These are phyloP conservation scores for Etheostoma perlongum DNA, from an alignment of 2,797 vertebrate genomes.

Conservation along the genomic window DNA sequence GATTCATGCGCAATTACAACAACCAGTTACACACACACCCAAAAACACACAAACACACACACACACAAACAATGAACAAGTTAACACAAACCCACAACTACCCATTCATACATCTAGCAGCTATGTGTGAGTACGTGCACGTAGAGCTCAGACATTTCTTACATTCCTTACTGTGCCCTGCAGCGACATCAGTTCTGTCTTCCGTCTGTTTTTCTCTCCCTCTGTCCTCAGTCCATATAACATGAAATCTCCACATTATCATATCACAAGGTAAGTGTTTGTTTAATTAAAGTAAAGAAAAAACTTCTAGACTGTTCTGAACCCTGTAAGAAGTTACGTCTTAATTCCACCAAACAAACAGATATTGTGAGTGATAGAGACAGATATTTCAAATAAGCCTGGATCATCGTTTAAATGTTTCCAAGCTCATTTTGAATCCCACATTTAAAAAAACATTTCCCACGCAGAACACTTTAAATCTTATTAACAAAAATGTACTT, in stretches of 20 bases:
- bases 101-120: constrained; percentile 29
- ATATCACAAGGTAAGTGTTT: neutral
- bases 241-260: neutral
- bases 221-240: neutral
- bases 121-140: constrained; percentile 32
- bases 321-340: neutral
- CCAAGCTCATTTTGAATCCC: too few relatives aligned
- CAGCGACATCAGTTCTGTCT: constrained; percentile 18
- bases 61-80: constrained; percentile 11
- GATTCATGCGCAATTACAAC: constrained; percentile 9
- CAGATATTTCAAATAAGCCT: neutral
- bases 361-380: too few relatives aligned
- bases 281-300: too few relatives aligned
- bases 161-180: constrained; percentile 53
- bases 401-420: neutral
- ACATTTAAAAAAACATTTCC: neutral
- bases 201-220: constrained; percentile 2
- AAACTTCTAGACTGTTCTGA: neutral
- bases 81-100: constrained; percentile 3
- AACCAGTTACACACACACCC: constrained; percentile 9
- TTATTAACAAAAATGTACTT: neutral
- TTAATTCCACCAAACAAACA: too few relatives aligned
- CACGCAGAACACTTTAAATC: neutral
- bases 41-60: neutral
- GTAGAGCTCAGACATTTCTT: constrained; percentile 52